Conservation (phyloP, 2,113 vertebrate species). For the Nothobranchius kuhntae region DNA sequence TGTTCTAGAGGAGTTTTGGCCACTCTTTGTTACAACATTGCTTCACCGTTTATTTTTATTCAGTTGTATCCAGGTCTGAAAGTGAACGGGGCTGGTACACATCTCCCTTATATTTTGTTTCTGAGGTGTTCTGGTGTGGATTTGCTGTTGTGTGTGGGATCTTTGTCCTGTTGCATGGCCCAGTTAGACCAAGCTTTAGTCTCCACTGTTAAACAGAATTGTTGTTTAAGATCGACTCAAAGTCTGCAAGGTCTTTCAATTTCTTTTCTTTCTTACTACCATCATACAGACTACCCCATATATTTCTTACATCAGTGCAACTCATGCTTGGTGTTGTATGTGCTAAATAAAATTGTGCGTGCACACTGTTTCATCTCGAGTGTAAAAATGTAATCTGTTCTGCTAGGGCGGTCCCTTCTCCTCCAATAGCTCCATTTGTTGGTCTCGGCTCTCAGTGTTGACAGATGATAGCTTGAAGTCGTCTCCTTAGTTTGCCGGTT, state of each 20-base stretch:
- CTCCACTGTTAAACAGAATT: not conserved
- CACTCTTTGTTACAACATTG: no score
- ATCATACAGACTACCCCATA: not conserved
- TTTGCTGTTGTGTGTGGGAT: not conserved
- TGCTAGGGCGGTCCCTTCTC: constrained; percentile 75
- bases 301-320: constrained; percentile 12
- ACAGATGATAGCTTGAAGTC: constrained; percentile 80
- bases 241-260: not conserved
- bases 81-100: no score
- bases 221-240: not conserved
- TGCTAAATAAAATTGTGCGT: constrained; percentile 53
- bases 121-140: not conserved
- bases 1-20: no score
- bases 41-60: no score
- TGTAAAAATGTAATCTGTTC: constrained; percentile 82
- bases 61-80: no score
- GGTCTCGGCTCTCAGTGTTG: constrained; percentile 65
- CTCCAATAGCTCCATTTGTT: constrained; percentile 80
- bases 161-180: not conserved
- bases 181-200: not conserved
- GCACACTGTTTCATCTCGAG: constrained; percentile 60
- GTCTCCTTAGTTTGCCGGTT: constrained; percentile 77
- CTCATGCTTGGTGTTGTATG: constrained; percentile 27
- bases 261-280: not conserved
- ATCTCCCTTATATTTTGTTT: not conserved